Conservation (phyloP, 2,888 invertebrate species). For the Steinernema carpocapsae region DNA sequence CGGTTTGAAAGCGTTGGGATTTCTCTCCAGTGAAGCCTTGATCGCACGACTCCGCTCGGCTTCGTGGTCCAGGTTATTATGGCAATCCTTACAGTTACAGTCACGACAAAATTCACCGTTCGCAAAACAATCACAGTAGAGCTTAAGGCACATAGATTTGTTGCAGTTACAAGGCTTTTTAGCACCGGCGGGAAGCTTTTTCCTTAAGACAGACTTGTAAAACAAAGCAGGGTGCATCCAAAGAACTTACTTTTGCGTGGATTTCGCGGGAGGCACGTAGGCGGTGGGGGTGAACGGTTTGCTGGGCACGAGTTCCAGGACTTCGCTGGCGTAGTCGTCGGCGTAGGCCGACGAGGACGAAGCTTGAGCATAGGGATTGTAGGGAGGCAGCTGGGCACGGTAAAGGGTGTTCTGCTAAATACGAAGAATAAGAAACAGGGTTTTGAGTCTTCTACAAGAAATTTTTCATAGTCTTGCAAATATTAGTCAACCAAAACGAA, state of each 20-base stretch:
- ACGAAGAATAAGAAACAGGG: not conserved
- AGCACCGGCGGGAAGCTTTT: conserved; percentile 44
- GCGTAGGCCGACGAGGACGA: not conserved
- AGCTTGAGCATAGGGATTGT: conserved; percentile 11
- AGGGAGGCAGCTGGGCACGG: not conserved
- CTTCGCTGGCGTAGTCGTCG: conserved; percentile 7
- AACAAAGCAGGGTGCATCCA: too few species aligned
- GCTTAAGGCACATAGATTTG: conserved; percentile 94
- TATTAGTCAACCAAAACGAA: too few species aligned
- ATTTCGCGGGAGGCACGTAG: not conserved
- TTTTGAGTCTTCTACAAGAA: too few species aligned
- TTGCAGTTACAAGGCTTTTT: conserved; percentile 96
- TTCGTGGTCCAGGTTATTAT: conserved; percentile 92
- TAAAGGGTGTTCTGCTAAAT: conserved; percentile 25
- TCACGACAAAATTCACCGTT: conserved; percentile 95
- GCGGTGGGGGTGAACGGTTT: not conserved
- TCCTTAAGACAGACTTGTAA: conserved; percentile 34
- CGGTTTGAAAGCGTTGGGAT: conserved; percentile 96
- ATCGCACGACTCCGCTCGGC: conserved; percentile 88
- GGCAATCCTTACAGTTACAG: conserved; percentile 97
- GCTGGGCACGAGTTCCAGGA: not conserved
- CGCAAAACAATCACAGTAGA: conserved; percentile 98
- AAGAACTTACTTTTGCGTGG: conserved; percentile 10
- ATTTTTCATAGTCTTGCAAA: too few species aligned
- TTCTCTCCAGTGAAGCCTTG: conserved; percentile 89